A percentile compares a stretch with the other conserved stretches of the same genome.
These are phyloP conservation scores for Dichetophora obliterata DNA, from an alignment of 2,888 invertebrate species.

Conservation along the genomic window DNA sequence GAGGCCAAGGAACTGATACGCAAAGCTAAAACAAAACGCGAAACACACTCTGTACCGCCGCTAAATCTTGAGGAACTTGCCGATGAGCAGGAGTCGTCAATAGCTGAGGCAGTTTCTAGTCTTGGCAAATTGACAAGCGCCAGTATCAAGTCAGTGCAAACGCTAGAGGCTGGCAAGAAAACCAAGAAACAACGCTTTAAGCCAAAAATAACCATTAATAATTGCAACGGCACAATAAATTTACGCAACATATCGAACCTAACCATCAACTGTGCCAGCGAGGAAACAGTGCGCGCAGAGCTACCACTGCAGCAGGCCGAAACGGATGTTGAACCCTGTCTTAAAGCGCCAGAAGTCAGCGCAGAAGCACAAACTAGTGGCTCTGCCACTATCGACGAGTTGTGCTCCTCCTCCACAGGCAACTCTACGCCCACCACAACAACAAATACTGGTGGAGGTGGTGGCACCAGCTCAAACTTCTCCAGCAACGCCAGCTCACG, in stretches of 20 bases:
- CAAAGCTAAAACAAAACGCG: conserved; percentile 58
- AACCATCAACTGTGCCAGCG: conserved; percentile 67
- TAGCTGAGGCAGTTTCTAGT: conserved; percentile 62
- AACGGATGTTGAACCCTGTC: conserved; percentile 34
- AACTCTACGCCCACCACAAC: conserved; percentile 53
- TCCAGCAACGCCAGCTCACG: conserved; percentile 63
- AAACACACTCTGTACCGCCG: conserved; percentile 56
- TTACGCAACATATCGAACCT: conserved; percentile 68
- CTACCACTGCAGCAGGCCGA: conserved; percentile 50
- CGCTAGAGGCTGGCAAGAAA: conserved; percentile 48
- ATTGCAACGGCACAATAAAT: conserved; percentile 69
- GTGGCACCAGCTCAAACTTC: conserved; percentile 57
- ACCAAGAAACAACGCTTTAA: conserved; percentile 59
- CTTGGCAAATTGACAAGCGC: conserved; percentile 51
- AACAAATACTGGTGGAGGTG: conserved; percentile 47
- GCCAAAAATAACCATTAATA: conserved; percentile 69
- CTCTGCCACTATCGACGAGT: conserved; percentile 14
- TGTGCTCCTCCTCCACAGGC: conserved; percentile 48
- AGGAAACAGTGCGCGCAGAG: conserved; percentile 60
- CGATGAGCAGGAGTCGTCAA: conserved; percentile 63
- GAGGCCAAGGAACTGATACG: conserved; percentile 68
- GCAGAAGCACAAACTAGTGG: neutral
- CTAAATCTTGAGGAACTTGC: conserved; percentile 64
- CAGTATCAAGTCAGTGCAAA: conserved; percentile 48
- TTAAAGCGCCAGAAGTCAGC: neutral